These are phyloP conservation scores for Scalopus aquaticus DNA, from an alignment of 2,113 vertebrate species.

Conservation along the genomic window DNA sequence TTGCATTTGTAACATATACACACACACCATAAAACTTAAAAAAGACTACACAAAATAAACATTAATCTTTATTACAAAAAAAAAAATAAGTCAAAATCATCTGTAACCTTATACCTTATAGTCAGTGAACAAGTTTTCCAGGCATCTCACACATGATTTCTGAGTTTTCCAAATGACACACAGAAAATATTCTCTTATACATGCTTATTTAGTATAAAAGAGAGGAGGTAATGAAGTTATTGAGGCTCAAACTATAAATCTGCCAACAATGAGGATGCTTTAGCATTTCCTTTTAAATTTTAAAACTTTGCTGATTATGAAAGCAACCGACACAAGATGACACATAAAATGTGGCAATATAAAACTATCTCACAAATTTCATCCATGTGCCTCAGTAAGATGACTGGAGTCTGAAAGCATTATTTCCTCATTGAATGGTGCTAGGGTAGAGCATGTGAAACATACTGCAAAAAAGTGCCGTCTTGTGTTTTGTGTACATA, in stretches of 20 bases:
- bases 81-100: background rate
- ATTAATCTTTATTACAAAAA: constrained; percentile 1
- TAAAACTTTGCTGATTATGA: background rate
- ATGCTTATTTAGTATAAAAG: background rate
- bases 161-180: background rate
- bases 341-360: background rate
- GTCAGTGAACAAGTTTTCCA: background rate
- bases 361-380: background rate
- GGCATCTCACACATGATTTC: background rate
- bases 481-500: background rate
- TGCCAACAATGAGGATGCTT: background rate
- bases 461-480: background rate
- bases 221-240: background rate
- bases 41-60: background rate
- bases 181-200: background rate
- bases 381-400: background rate
- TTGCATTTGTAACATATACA: background rate
- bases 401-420: background rate
- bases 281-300: background rate
- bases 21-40: background rate
- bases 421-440: background rate
- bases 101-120: background rate
- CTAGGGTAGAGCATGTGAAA: background rate
- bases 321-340: background rate
- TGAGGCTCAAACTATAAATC: background rate